Evolutionary conservation across 2,888 invertebrate genomes (phyloP).

Genomic region (Pseudococcus longispinus): DNA sequence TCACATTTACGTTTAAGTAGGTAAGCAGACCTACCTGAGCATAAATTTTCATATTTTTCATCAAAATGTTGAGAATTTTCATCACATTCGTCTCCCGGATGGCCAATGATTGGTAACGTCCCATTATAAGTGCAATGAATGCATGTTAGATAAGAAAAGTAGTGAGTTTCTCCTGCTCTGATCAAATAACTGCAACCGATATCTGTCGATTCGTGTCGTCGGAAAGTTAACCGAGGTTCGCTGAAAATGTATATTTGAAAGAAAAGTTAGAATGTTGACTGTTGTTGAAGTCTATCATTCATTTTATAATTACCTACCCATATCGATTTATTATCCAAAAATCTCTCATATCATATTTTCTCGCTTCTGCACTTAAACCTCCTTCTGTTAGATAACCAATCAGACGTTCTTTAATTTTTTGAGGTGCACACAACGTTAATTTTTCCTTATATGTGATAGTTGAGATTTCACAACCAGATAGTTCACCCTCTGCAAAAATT

Average conservation of each 20-base stretch:
- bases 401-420: constrained; percentile 44
- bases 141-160: constrained; percentile 10
- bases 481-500: constrained; percentile 4
- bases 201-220: constrained; percentile 9
- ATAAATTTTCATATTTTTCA: constrained; percentile 43
- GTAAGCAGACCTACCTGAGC: neutral
- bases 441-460: constrained; percentile 36
- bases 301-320: neutral
- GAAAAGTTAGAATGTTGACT: neutral
- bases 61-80: neutral
- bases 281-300: neutral
- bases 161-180: neutral
- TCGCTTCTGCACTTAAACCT: constrained; percentile 26
- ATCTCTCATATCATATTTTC: constrained; percentile 41
- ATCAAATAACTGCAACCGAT: constrained; percentile 41
- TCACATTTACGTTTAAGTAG: neutral
- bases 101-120: neutral
- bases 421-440: constrained; percentile 8
- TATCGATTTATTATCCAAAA: constrained; percentile 30
- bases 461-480: constrained; percentile 32
- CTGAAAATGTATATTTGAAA: neutral
- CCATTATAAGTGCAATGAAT: constrained; percentile 12
- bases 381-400: constrained; percentile 5
- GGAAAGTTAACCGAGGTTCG: constrained; percentile 32
- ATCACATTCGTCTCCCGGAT: constrained; percentile 30